phyloP scores from a whole-genome alignment of 1,140 invertebrate genomes.

The Drosophila pruinosa region DNA sequence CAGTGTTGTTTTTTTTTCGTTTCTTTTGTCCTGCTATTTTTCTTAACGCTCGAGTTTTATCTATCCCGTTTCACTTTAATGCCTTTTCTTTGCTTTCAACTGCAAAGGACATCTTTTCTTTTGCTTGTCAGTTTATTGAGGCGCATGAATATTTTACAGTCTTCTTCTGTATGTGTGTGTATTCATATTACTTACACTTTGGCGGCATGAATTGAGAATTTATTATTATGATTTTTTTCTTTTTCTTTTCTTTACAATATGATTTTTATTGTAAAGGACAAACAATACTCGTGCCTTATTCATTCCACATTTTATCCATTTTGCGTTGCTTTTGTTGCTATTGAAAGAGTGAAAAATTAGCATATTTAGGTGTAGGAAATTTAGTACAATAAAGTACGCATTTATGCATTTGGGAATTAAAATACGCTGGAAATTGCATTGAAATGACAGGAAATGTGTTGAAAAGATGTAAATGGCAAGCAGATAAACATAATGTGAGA shows the following conservation, averaged over 20 bases:
- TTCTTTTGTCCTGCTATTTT: constrained; percentile 27
- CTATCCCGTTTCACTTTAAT: constrained; percentile 45
- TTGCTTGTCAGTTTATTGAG: constrained; percentile 68
- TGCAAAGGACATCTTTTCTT: constrained; percentile 71
- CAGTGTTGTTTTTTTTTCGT: constrained; percentile 34
- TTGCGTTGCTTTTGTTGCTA: constrained; percentile 3
- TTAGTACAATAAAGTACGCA: not conserved
- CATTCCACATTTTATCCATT: constrained; percentile 2
- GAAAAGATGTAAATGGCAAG: not conserved
- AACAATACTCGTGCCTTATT: constrained; percentile 1
- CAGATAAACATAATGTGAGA: not conserved
- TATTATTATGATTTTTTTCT: constrained; percentile 31
- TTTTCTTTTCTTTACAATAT: constrained; percentile 19
- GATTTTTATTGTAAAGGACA: constrained; percentile 22
- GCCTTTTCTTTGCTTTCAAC: constrained; percentile 24
- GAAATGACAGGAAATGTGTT: not conserved
- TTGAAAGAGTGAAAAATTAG: constrained; percentile 1
- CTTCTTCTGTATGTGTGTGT: constrained; percentile 14
- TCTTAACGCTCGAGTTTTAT: constrained; percentile 27
- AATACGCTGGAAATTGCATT: not conserved
- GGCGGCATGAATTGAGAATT: constrained; percentile 33
- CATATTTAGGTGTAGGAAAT: not conserved
- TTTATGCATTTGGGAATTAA: constrained; percentile 1
- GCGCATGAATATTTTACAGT: constrained; percentile 76
- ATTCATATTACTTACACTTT: constrained; percentile 23